Evolutionary conservation across 2,113 vertebrate genomes (phyloP).

Genomic region (Oenanthe melanoleuca): DNA sequence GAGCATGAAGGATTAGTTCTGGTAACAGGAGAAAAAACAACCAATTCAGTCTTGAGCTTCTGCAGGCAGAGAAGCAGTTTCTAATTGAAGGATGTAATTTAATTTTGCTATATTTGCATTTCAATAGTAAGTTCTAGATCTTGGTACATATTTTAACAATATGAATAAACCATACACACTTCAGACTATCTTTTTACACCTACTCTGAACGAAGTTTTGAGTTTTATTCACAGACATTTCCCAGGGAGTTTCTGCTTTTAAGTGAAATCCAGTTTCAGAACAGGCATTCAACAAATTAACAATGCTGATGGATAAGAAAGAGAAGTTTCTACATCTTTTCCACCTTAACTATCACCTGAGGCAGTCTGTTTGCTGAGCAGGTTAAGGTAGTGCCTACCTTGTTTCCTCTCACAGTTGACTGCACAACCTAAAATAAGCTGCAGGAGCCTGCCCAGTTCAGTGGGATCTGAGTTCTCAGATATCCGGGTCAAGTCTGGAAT

Average conservation of each 20-base stretch:
- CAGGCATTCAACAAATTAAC: background rate
- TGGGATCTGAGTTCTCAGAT: constrained; percentile 84
- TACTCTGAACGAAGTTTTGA: background rate
- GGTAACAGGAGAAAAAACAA: background rate
- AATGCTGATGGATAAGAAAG: background rate
- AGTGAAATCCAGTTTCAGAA: background rate
- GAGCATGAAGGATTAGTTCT: background rate
- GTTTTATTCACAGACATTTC: background rate
- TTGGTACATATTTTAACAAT: background rate
- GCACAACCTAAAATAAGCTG: constrained; percentile 97
- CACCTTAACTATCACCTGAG: background rate
- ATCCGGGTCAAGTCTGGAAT: constrained; percentile 87
- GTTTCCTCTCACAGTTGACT: constrained; percentile 94
- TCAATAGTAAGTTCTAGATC: background rate
- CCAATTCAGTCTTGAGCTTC: background rate
- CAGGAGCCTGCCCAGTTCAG: constrained; percentile 89
- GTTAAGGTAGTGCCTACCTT: constrained; percentile 77
- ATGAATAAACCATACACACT: background rate
- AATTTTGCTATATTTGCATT: background rate
- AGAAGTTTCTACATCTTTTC: background rate
- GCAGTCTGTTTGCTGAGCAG: background rate
- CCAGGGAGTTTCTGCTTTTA: background rate
- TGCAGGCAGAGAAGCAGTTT: background rate
- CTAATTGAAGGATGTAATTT: background rate
- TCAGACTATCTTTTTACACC: background rate